Base-by-base conservation (phyloP, 2,113 vertebrate genomes). In the Equus przewalskii region DNA sequence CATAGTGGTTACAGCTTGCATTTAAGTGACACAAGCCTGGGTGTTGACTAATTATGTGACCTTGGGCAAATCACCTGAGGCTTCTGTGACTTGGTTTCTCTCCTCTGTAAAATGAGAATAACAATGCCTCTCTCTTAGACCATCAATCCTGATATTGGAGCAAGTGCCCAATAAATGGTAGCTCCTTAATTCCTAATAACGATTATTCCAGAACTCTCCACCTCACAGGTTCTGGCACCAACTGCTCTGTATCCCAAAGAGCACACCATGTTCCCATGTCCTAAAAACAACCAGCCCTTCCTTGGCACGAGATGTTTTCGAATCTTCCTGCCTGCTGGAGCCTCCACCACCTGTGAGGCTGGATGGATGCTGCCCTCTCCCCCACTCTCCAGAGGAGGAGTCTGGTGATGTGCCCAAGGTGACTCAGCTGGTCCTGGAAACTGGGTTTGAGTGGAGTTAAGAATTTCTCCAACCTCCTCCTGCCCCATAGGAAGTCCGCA, bases 161-260 rank as follows among this genome's bases (percentile, higher is more conserved):
- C 81, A 87, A 96, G 46, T 54, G 33, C 81, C 65, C 81, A 26
- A 15, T 44, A 89, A 91, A 73, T 2, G 80, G 64, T 22, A 58
- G 70, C 58, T 69, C 44, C 64, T 87, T 58, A 28, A 7, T 75
- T 93, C 54, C 36, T 65, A n/a, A 11, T 75, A 54, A 92, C 54
- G 36, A 64, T 22, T 84, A 70, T 93, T 95, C 76, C 76, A 95
- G 86, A 94, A 89, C 36, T 30, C 65, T 92, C 89, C 44, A 54
- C 15, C 36, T 14, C 81, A 58, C 56, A 36, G 22, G 26, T 62
- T 73, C 79, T 46, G 46, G 44, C 51, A 73, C 16, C 19, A 9
- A 21, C 33, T 62, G 26, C 8, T 90, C 80, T 83, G 67, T 79
- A 56, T 87, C n/a, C 44, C 58, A 51, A 82, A 49, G n/a, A 91